phyloP scores from a whole-genome alignment of 1,140 invertebrate genomes.

The Ylistrum balloti region DNA sequence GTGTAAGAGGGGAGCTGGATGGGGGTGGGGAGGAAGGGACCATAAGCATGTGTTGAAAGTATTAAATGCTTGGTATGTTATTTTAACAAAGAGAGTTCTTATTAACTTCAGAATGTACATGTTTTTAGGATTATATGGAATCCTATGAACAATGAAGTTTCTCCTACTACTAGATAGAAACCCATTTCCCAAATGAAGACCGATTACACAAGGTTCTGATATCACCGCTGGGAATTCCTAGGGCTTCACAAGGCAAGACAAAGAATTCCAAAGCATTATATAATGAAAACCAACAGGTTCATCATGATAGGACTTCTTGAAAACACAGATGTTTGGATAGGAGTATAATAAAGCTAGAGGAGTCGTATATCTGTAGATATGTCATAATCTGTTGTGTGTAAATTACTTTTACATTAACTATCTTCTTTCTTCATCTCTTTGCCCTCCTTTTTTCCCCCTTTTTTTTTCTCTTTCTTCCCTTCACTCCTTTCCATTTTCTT shows the following conservation, averaged over 20 bases:
- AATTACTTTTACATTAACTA: conserved; percentile 10
- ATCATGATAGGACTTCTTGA: not conserved
- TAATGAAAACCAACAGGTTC: conserved; percentile 9
- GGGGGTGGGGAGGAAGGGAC: not conserved
- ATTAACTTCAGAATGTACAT: not conserved
- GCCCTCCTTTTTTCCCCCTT: not conserved
- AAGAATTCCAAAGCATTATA: conserved; percentile 5
- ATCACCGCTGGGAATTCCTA: conserved; percentile 1
- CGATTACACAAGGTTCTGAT: not conserved
- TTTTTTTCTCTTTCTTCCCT: no score
- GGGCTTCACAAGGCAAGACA: not conserved
- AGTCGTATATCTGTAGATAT: not conserved
- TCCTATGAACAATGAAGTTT: not conserved
- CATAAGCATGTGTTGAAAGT: conserved; percentile 7
- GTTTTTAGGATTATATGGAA: not conserved
- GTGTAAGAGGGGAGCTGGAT: not conserved
- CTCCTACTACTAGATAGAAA: not conserved
- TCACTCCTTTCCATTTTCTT: no score
- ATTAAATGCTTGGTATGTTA: conserved; percentile 9
- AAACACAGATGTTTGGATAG: conserved; percentile 26
- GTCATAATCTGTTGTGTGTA: conserved; percentile 24
- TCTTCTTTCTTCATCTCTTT: not conserved
- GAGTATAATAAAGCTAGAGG: not conserved
- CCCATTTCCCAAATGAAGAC: not conserved
- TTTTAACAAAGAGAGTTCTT: conserved; percentile 5